Conservation (phyloP, 2,888 invertebrate species). For the Eutolmus rufibarbis region DNA sequence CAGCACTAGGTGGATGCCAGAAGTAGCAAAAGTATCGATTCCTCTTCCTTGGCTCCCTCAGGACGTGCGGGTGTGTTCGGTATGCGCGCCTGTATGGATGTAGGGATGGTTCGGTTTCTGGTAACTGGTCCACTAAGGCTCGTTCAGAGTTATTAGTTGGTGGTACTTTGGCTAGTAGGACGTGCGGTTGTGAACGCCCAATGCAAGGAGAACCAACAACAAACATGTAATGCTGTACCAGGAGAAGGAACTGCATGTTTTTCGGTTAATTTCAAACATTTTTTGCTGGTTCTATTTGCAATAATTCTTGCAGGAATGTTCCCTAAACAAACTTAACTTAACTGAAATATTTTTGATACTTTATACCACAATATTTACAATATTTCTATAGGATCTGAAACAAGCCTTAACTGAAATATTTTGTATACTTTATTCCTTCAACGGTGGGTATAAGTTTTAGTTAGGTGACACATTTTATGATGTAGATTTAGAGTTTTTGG, state of each 20-base stretch:
- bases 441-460: neutral
- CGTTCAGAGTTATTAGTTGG: neutral
- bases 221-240: neutral
- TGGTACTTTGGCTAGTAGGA: neutral
- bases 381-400: too few species aligned
- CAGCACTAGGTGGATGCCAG: slow-evolving; percentile 21
- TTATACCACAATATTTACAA: too few species aligned
- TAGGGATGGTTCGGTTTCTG: neutral
- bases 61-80: neutral
- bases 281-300: neutral
- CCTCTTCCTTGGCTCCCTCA: neutral
- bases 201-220: neutral
- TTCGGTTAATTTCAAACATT: neutral
- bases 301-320: neutral
- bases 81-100: neutral
- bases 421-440: neutral
- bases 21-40: slow-evolving; percentile 27
- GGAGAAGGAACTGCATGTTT: neutral
- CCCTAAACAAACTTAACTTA: neutral
- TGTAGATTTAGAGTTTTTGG: neutral
- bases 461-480: neutral
- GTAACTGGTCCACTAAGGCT: slow-evolving; percentile 28
- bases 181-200: neutral
- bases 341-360: neutral
- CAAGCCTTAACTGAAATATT: neutral